Base-by-base conservation (phyloP, 2,797 vertebrate genomes). In the Craterocephalus amniculus region DNA sequence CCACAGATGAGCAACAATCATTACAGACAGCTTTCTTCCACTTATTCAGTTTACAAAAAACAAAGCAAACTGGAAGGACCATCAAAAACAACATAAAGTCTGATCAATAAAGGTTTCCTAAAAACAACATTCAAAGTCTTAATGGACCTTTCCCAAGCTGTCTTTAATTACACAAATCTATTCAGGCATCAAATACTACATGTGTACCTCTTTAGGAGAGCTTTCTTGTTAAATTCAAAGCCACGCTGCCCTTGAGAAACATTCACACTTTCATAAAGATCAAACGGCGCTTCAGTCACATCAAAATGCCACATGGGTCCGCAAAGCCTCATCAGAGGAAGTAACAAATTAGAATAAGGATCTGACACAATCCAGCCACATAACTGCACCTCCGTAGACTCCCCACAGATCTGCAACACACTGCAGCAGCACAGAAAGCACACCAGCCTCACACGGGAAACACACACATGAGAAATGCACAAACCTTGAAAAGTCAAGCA, bases 401-500 rank as follows among this genome's bases (percentile, higher is more conserved):
- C 52, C 27, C 16, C 13, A 29, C 16, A 5, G 35, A 22, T 29
- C 4, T 20, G 29, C 24, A 24, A 58, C 38, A 64, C 29, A 24
- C 6, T 14, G 45, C 72, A 65, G 67, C 72, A 74, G 66, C 72
- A 56, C 34, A 54, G 65, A 67, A 58, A 62, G 13, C 9, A 4
- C 22, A 18, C 14, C 36, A 38, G 14, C 4, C 14, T 40, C 38
- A 40, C 14, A 16, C 5, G 38, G 14, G 18, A 35, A 1, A 31
- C 34, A 62, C 7, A 40, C 38, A 61, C 27, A 49, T 29, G 36
- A 32, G 5, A 83, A 80, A 71, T 38, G 60, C 63, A 91, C 90
- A 78, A 79, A 92, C 89, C 91, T 91, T 81, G 56, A 70, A 40
- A 71, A 67, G 68, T 52, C 66, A 22, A 26, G 29, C 71, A 26